Evolutionary conservation across 2,797 vertebrate species (phyloP).

Genomic region (Galaxias olidus): DNA sequence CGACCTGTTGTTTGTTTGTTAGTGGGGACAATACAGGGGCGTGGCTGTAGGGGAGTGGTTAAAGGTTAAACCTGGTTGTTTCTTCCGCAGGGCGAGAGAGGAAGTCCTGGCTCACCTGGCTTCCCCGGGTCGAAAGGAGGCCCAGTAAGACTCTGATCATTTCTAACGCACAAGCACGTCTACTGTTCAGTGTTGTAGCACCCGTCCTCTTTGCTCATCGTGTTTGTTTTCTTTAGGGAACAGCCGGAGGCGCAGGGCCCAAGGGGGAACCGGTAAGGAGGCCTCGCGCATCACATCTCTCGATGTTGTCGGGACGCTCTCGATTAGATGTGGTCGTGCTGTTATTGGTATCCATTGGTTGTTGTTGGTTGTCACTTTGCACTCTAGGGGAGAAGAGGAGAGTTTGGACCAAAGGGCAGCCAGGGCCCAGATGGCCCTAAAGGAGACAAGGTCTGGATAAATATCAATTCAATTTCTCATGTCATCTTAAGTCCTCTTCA

Average conservation of each 20-base stretch:
- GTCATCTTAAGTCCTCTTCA: no score
- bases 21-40: constrained; percentile 1
- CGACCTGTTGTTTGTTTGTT: neutral
- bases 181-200: constrained; percentile 20
- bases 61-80: constrained; percentile 31
- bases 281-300: neutral
- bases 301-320: neutral
- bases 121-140: constrained; percentile 81
- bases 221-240: constrained; percentile 64
- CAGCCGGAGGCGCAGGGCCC: constrained; percentile 72
- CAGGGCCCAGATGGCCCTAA: constrained; percentile 74
- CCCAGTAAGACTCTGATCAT: constrained; percentile 53
- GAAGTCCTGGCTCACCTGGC: constrained; percentile 85
- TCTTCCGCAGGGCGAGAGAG: constrained; percentile 73
- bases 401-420: constrained; percentile 84
- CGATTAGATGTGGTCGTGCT: neutral
- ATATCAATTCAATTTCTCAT: no score
- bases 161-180: neutral
- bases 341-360: constrained; percentile 1
- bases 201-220: constrained; percentile 2
- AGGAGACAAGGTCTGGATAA: constrained; percentile 86
- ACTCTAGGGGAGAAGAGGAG: constrained; percentile 90
- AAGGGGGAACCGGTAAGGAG: constrained; percentile 84
- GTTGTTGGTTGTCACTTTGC: constrained; percentile 22
- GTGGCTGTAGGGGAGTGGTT: constrained; percentile 1